Base-by-base conservation (phyloP, 1,140 invertebrate species). In the Eciton burchellii region DNA sequence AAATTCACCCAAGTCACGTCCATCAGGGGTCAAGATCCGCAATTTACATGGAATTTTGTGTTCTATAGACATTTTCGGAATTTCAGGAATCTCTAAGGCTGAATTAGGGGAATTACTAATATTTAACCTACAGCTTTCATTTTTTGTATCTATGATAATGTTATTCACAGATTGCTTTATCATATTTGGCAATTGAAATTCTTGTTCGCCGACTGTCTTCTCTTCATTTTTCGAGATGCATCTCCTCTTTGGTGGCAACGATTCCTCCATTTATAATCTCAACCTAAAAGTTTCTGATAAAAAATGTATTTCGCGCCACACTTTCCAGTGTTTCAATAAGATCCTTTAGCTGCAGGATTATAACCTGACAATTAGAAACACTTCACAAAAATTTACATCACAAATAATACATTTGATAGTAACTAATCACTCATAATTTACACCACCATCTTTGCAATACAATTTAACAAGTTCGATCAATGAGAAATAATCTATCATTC, bases 1-100 rank as follows among this genome's bases (percentile, higher is more conserved):
- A 26, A 91, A 84, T 54, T 92, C 89, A 8, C 92, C 91, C 0
- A 92, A 74, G 43, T 92, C 90, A 56, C 84, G 88, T 0, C 92
- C 92, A 76, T 88, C 68, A 0, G 57, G 65, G 6, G 84, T 83
- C 24, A 87, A 86, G 41, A 92, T 62, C 6, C 86, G 84, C 16
- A 90, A 26, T 35, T 52, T 63, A 12, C 11, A 35, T 1, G 43
- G 41, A 6, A 54, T 2, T 0, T 9, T 3, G 0, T 9, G 4
- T 5, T 82, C 45, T 6, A n/a, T 57, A 4, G 70, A 57, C 16
- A 45, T 3, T 6, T 3, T 83, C 4, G 59, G 3, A 8, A 5
- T 65, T 0, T 41, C 16, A 0, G 19, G 5, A 0, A 41, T 0
- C 6, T 3, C 6, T 21, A 59, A 0, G 14, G 1, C 29, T 21